Percentiles rank a stretch among this genome's conserved stretches.
These are phyloP conservation scores for Caenorhabditis imperialis DNA, from an alignment of 2,888 invertebrate genomes.

Conservation along the genomic window DNA sequence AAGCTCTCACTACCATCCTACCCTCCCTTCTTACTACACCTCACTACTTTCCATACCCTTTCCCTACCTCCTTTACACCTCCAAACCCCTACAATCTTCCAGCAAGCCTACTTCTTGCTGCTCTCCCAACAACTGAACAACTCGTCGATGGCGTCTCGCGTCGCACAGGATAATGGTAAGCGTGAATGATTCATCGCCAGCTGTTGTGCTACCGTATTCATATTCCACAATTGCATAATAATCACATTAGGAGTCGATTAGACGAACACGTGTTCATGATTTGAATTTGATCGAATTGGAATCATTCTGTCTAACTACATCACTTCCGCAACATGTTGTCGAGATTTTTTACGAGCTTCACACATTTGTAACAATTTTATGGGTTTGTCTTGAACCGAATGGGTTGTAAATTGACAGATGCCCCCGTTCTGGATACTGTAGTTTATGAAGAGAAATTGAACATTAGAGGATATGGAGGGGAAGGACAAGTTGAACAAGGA, in stretches of 20 bases:
- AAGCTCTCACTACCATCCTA: too few species aligned
- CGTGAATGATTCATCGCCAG: slow-evolving; percentile 34
- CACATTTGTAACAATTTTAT: background rate
- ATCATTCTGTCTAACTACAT: background rate
- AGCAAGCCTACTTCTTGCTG: slow-evolving; percentile 59
- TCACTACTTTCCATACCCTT: too few species aligned
- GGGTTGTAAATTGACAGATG: background rate
- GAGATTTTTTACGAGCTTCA: slow-evolving; percentile 1
- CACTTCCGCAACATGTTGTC: too few species aligned
- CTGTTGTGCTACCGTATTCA: slow-evolving; percentile 36
- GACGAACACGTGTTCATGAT: slow-evolving; percentile 38
- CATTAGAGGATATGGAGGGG: too few species aligned
- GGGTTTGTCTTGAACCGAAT: too few species aligned
- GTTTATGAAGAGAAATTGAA: too few species aligned
- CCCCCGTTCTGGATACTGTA: background rate
- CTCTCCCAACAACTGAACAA: slow-evolving; percentile 57
- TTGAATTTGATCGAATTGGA: background rate
- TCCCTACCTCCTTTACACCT: too few species aligned
- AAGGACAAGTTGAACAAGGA: too few species aligned
- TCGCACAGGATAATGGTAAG: slow-evolving; percentile 50
- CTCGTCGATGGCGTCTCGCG: slow-evolving; percentile 32
- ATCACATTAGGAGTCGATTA: slow-evolving; percentile 49
- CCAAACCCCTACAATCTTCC: too few species aligned
- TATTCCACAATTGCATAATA: slow-evolving; percentile 45
- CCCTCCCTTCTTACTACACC: too few species aligned